Evolutionary conservation across 2,797 vertebrate species (phyloP).

Genomic region (Selene dorsalis): DNA sequence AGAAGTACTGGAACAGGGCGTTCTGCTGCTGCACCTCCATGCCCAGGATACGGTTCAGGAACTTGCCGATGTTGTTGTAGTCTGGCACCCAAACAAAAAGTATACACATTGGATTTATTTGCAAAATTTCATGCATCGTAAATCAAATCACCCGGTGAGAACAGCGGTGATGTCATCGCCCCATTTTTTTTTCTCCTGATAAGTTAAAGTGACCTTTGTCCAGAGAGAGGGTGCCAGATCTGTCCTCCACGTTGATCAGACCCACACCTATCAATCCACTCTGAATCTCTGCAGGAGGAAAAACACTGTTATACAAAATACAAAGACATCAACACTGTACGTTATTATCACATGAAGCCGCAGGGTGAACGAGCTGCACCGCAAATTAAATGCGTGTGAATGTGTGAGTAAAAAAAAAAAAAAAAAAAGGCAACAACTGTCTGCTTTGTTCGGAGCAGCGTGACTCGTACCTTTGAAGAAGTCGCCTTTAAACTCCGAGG

Average conservation of each 20-base stretch:
- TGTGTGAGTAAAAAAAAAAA: background rate
- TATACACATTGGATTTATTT: background rate
- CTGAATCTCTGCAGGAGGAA: conserved; percentile 89
- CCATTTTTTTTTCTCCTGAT: background rate
- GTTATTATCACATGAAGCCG: background rate
- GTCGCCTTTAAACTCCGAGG: conserved; percentile 93
- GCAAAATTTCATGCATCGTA: background rate
- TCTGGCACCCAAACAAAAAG: conserved; percentile 81
- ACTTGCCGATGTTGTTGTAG: conserved; percentile 99
- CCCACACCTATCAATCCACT: conserved; percentile 95
- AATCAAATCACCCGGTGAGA: background rate
- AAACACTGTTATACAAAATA: accelerated
- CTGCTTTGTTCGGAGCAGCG: background rate
- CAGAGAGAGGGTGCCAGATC: conserved; percentile 90
- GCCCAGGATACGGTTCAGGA: conserved; percentile 96
- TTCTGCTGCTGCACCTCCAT: conserved; percentile 99
- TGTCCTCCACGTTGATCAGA: conserved; percentile 96
- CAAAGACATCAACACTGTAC: background rate
- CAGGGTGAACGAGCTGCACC: background rate
- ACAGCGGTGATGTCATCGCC: background rate
- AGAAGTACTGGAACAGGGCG: conserved; percentile 97
- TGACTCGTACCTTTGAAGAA: conserved; percentile 93
- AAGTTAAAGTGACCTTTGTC: conserved; percentile 90
- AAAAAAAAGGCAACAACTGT: background rate
- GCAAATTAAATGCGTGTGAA: background rate